Evolutionary conservation across 2,113 vertebrate species (phyloP).

Genomic region (Oreochromis aureus): DNA sequence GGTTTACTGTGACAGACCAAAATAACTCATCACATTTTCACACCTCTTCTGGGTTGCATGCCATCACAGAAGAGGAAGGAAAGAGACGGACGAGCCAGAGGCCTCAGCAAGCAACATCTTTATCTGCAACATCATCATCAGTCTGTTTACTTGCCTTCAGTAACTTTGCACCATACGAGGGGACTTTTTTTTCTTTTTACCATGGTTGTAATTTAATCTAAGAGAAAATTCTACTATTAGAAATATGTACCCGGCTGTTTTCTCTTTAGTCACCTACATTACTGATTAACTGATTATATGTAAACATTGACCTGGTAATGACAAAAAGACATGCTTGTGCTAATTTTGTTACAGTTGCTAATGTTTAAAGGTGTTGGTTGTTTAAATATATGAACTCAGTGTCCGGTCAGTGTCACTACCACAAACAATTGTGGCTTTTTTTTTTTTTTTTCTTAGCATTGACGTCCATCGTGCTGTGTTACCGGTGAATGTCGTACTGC

Average conservation of each 20-base stretch:
- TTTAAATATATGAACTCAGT: not conserved
- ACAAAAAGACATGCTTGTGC: not conserved
- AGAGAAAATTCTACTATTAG: not conserved
- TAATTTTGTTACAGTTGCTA: not conserved
- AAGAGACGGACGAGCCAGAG: not conserved
- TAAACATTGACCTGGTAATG: not conserved
- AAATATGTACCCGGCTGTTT: not conserved
- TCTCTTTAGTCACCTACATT: not conserved
- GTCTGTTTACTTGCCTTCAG: not conserved
- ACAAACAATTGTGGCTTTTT: not conserved
- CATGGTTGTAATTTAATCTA: not conserved
- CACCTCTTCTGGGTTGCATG: constrained; percentile 25
- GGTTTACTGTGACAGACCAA: not conserved
- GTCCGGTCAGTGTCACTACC: not conserved
- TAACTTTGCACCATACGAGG: not conserved
- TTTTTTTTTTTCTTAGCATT: not conserved
- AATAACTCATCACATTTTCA: constrained; percentile 46
- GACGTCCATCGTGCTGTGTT: not conserved
- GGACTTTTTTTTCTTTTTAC: not conserved
- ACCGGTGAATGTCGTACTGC: not conserved
- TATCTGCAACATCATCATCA: constrained; percentile 13
- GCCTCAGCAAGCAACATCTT: constrained; percentile 2
- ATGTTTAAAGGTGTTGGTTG: not conserved
- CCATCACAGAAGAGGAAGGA: constrained; percentile 52
- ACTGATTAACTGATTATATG: not conserved